Evolutionary conservation across 2,888 invertebrate genomes (phyloP), one percentile per base, ranked within the genome.

Genomic region (Ommatoiulus sabulosus): DNA sequence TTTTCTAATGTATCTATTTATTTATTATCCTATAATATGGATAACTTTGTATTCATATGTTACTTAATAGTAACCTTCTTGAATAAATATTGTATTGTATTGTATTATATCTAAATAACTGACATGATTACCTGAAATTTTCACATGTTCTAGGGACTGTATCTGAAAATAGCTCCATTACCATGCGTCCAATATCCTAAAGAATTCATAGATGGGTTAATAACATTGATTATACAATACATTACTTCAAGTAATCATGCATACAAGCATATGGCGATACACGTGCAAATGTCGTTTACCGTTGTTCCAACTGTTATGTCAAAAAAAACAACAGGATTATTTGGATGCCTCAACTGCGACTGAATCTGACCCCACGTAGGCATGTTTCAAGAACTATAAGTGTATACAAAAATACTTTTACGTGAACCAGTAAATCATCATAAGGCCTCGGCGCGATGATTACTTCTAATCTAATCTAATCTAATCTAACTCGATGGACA

Each of bases 311-410:
- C 98, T 17, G 97, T 96, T 80, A 99, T 95, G 93, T 99, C 99
- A 92, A 99, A 97, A 93, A 99, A 99, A 12, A 99, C 99, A 15
- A 99, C 97, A 0, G 99, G 99, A 93, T 99, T 99, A 91, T 97
- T 97, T 44, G 98, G 96, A 93, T 98, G 96, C 90, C 97, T 94
- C 87, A 98, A 93, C 92, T 98, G 97, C 43, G 96, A 94, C 92
- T 97, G 97, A 92, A 98, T 97, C 94, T 98, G 98, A 93, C 96
- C 97, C 98, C 98, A 98, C 90, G 97, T 97, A 17, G 97, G 97
- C 97, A 98, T 98, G 92, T 91, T 94, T 35, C 24, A 10, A 35
- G 35, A 12, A 10, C 35, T 24, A 80, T 12, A 12, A 72, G 5
- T 5, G 12, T 10, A 35, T 10, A 80, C 20, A 35, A 80, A 12